phyloP scores from a whole-genome alignment of 2,888 invertebrate genomes.

The Pristionchus arcanus region DNA sequence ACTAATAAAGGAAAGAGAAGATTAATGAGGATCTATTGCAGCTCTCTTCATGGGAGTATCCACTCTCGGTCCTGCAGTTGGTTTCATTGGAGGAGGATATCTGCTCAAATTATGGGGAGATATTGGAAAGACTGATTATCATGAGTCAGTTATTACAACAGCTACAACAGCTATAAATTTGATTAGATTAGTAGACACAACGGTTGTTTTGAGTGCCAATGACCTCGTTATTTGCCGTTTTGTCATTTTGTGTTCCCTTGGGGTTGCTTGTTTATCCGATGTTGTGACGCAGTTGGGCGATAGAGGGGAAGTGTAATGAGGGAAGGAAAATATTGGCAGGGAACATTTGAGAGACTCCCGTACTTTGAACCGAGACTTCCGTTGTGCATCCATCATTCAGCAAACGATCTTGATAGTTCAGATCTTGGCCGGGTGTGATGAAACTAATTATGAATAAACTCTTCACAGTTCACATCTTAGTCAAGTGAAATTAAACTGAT shows the following conservation, averaged over 20 bases:
- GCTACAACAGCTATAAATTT: background rate
- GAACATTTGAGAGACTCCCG: background rate
- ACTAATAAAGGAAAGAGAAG: background rate
- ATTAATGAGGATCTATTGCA: slow-evolving; percentile 79
- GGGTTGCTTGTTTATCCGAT: background rate
- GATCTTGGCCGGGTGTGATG: too few species aligned
- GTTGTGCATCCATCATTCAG: background rate
- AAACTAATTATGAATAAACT: too few species aligned
- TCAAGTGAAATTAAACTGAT: too few species aligned
- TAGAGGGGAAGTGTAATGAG: slow-evolving; percentile 6
- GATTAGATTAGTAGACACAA: background rate
- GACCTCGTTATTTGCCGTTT: background rate
- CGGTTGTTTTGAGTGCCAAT: background rate
- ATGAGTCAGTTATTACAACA: slow-evolving; percentile 60
- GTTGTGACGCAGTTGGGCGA: background rate
- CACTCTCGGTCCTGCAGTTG: slow-evolving; percentile 89
- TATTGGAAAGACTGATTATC: slow-evolving; percentile 61
- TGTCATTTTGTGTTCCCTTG: background rate
- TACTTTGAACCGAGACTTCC: background rate
- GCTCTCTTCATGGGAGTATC: slow-evolving; percentile 89
- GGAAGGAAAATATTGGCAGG: background rate
- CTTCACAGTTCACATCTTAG: too few species aligned
- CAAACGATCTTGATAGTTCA: too few species aligned
- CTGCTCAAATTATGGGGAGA: slow-evolving; percentile 86
- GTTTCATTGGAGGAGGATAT: slow-evolving; percentile 89